Evolutionary conservation across 2,113 vertebrate species (phyloP).

Genomic region (Cochlearius cochlearius): DNA sequence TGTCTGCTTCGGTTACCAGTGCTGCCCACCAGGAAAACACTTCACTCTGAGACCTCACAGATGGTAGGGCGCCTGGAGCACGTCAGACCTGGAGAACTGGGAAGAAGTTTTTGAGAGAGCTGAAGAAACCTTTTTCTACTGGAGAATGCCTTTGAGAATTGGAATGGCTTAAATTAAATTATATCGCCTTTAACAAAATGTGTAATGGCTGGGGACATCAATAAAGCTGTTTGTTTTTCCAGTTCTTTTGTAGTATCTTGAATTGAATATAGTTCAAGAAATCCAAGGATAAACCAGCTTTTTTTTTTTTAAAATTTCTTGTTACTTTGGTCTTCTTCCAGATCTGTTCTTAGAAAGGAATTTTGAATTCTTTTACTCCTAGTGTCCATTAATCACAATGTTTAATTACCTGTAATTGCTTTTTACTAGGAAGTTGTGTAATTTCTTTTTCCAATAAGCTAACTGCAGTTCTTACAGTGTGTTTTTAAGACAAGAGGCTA

Average conservation of each 20-base stretch:
- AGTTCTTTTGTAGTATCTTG: background rate
- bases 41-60: background rate
- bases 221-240: slow-evolving; percentile 15
- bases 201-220: slow-evolving; percentile 13
- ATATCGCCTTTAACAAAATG: background rate
- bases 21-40: background rate
- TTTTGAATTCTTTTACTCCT: background rate
- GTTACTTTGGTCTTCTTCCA: background rate
- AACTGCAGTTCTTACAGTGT: background rate
- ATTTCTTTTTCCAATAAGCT: background rate
- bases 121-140: background rate
- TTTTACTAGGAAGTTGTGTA: background rate
- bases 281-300: background rate
- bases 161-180: background rate
- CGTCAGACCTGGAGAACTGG: background rate
- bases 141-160: background rate
- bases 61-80: slow-evolving; percentile 16
- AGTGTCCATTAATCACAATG: background rate
- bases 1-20: background rate
- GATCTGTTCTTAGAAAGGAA: background rate
- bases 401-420: background rate
- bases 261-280: background rate
- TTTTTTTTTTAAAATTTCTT: background rate
- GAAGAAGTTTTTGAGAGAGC: background rate
- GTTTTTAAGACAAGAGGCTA: background rate